Evolutionary conservation across 2,797 vertebrate species (phyloP), one percentile per base, ranked within the genome.

Genomic region (Calcarius lapponicus): DNA sequence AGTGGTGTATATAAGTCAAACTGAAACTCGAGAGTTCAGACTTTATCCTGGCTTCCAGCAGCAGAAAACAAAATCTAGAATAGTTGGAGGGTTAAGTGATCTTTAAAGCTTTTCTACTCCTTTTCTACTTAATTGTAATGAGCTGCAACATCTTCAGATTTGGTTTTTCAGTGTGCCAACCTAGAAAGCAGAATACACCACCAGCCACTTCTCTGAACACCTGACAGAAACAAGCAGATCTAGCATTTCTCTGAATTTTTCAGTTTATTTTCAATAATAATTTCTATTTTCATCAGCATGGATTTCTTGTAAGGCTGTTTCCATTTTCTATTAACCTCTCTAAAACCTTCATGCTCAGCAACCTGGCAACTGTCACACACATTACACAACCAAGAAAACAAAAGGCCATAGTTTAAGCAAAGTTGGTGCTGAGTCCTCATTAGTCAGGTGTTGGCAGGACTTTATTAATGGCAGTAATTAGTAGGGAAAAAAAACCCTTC

Each of bases 391-490:
- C 87, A 89, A 47, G 92, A 92, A 90, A 86, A 96, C 80, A 95
- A 96, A 82, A 92, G 86, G 76, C 88, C 85, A 86, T 10, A 88
- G 90, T 95, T 96, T 95, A 93, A 95, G 74, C 51, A 92, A 92
- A 95, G 88, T 50, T 93, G 80, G 56, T 92, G 73, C 87, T 24
- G 62, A 95, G 45, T 82, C 69, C 91, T 97, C 95, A 95, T 96
- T 96, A 97, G 82, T 95, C 91, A 96, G 93, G 74, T 76, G 92
- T 74, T 89, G 76, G 81, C 91, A 96, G 73, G 61, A 88, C 91
- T 95, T 95, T 97, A 96, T 95, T 97, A 96, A 97, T 96, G 88
- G 91, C 56, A 58, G 91, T 92, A 96, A 97, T 97, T 97, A 97
- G 94, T 18, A 66, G 54, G 5, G 2, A 74, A 16, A 16, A 36